Base-by-base conservation (phyloP, 2,797 vertebrate genomes). In the Meriones psammophilus region DNA sequence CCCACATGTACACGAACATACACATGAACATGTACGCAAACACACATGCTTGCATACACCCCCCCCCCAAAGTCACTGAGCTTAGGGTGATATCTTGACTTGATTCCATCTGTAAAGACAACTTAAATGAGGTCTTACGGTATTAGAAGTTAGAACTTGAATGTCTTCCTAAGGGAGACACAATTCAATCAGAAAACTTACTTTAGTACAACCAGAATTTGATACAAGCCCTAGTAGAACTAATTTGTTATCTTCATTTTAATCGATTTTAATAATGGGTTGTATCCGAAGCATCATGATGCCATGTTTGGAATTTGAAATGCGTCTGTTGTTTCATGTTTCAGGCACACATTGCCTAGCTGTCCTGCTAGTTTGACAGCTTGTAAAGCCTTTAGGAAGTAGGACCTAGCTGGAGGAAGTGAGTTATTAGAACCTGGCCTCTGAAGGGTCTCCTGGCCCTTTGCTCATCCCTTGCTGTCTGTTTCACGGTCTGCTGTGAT, bases 181-280 rank as follows among this genome's bases (percentile, higher is more conserved):
- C 3, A 46, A 56, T n/a, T 80, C 18, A 73, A 54, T 26, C 36
- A 22, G 56, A 39, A 96, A 80, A 17, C 18, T 7, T 60, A 14
- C 46, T 91, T 95, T 87, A 73, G 68, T 30, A 10, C 66, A 97
- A 87, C 56, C 85, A 95, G 68, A 60, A 33, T 58, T 93, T 83
- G 79, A 79, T 77, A 8, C 17, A 74, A n/a, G 14, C 2, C 2
- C 54, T 90, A 24, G 15, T 80, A 54, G 46, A 56, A 88, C 80
- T 36, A 20, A 33, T 83, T 93, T 54, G 54, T 26, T 42, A 56
- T 28, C 54, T 85, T 85, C 20, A 42, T 36, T 39, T 5, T 39
- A 76, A 74, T 58, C 30, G 39, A 36, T 69, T 22, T n/a, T 83
- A 87, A 79, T 60, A 78, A 60, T 36, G 73, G 73, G 24, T 64